These are phyloP conservation scores for Luscinia luscinia DNA, from an alignment of 2,797 vertebrate species.

Conservation along the genomic window DNA sequence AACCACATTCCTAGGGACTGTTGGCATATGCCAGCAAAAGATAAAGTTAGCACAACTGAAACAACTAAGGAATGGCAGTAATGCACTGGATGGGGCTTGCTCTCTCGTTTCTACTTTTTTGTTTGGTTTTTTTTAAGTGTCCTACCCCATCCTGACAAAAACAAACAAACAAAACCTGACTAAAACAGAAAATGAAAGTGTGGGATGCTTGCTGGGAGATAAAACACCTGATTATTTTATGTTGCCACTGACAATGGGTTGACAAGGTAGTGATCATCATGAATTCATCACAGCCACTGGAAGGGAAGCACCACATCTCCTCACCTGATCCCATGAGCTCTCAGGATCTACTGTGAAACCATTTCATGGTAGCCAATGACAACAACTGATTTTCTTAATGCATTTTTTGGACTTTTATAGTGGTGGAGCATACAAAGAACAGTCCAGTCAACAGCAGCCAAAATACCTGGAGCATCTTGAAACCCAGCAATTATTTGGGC, in stretches of 20 bases:
- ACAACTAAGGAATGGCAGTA: neutral
- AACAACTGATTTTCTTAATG: neutral
- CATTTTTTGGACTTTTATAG: neutral
- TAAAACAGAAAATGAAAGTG: neutral
- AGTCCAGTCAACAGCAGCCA: neutral
- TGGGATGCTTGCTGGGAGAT: neutral
- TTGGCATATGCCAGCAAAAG: slow-evolving; percentile 16
- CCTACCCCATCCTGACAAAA: neutral
- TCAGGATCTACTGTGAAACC: neutral
- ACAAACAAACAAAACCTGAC: neutral
- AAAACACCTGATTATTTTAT: neutral
- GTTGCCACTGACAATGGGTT: neutral
- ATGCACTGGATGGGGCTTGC: neutral
- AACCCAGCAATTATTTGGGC: neutral
- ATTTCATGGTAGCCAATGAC: neutral
- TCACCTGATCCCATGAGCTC: neutral
- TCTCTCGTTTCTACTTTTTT: neutral
- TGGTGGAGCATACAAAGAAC: neutral
- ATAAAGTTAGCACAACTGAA: slow-evolving; percentile 12
- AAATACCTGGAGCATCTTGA: neutral
- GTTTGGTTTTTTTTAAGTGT: neutral
- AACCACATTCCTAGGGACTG: slow-evolving; percentile 29
- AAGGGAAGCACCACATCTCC: neutral
- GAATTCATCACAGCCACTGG: neutral
- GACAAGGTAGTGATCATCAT: neutral